phyloP scores from a whole-genome alignment of 2,113 vertebrate species.

The Pachypanchax playfairii region DNA sequence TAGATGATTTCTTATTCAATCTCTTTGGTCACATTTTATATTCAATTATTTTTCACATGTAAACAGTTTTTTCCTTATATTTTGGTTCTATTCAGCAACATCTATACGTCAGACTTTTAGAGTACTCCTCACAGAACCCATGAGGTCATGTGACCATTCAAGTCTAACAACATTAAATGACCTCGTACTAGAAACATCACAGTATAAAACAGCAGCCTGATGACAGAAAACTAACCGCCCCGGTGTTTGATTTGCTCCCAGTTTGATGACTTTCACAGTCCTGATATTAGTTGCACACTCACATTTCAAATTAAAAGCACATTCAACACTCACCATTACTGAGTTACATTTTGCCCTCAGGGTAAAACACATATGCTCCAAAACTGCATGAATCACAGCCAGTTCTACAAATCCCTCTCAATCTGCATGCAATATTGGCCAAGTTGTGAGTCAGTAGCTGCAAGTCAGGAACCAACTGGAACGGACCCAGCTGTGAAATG shows the following conservation, averaged over 20 bases:
- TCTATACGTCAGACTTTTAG: too few relatives aligned
- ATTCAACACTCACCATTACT: not conserved
- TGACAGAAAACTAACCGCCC: conserved; percentile 3
- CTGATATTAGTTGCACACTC: conserved; percentile 1
- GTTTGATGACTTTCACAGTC: not conserved
- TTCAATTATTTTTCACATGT: too few relatives aligned
- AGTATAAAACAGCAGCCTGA: not conserved
- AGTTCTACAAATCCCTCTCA: conserved; percentile 17
- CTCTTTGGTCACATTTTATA: too few relatives aligned
- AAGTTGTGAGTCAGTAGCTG: conserved; percentile 40
- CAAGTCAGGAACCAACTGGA: conserved; percentile 31
- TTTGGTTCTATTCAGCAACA: too few relatives aligned
- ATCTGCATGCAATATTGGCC: conserved; percentile 5
- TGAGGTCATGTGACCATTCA: too few relatives aligned
- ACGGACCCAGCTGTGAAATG: conserved; percentile 32
- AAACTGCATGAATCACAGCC: conserved; percentile 20
- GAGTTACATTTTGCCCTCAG: not conserved
- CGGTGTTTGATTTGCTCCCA: not conserved
- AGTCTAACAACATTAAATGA: too few relatives aligned
- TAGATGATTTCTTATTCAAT: too few relatives aligned
- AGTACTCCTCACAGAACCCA: too few relatives aligned
- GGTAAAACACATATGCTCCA: conserved; percentile 27
- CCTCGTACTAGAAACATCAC: too few relatives aligned
- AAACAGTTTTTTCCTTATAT: too few relatives aligned
- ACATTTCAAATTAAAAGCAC: not conserved